Conservation (phyloP, 2,888 invertebrate genomes). For the Trypoxylon attenuatum region DNA sequence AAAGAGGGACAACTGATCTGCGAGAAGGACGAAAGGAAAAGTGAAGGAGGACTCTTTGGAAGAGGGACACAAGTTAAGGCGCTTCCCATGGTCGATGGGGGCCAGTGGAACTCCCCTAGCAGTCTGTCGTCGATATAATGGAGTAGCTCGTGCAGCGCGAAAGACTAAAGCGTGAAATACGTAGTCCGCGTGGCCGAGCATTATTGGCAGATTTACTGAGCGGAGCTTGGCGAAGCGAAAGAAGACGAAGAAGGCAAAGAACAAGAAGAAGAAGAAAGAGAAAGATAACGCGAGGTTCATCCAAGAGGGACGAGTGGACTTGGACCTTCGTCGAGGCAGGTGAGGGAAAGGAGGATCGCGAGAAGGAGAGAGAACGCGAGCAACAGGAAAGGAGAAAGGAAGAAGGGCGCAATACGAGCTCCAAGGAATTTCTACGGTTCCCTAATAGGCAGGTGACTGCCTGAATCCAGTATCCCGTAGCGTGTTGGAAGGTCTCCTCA, state of each 20-base stretch:
- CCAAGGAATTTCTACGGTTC: slow-evolving; percentile 46
- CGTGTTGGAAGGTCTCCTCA: neutral
- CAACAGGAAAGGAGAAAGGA: neutral
- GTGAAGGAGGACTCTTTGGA: too few species aligned
- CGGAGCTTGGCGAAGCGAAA: neutral
- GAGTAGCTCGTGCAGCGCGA: neutral
- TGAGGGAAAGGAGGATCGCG: slow-evolving; percentile 5
- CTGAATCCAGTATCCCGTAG: slow-evolving; percentile 25
- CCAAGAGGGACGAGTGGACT: neutral
- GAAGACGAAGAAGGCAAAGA: neutral
- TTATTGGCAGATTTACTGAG: slow-evolving; percentile 1
- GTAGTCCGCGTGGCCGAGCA: neutral
- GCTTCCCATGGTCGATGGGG: too few species aligned
- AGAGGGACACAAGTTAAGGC: too few species aligned
- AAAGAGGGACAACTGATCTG: too few species aligned
- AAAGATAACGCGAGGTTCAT: neutral
- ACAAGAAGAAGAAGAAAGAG: slow-evolving; percentile 6
- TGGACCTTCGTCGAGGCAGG: slow-evolving; percentile 19
- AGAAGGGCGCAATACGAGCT: slow-evolving; percentile 24
- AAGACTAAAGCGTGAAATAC: neutral
- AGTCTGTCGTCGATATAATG: neutral
- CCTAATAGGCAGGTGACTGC: slow-evolving; percentile 55
- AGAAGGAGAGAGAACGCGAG: neutral
- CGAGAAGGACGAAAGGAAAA: too few species aligned
- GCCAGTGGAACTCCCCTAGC: too few species aligned